phyloP scores from a whole-genome alignment of 2,888 invertebrate species.

The Drosophila melanosoma region DNA sequence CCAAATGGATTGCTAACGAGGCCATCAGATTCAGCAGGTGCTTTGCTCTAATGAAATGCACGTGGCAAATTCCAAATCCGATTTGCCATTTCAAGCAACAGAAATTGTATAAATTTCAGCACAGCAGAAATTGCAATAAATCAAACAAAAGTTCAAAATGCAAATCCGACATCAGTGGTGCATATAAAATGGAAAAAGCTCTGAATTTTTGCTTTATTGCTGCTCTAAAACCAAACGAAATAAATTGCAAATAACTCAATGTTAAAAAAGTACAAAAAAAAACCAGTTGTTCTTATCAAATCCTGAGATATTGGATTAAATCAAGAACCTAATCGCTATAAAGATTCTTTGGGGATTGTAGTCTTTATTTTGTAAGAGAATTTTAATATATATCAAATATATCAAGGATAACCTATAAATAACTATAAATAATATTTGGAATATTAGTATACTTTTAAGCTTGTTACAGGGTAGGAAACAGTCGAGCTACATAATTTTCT shows the following conservation, averaged over 20 bases:
- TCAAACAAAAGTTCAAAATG: constrained; percentile 68
- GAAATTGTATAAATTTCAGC: constrained; percentile 54
- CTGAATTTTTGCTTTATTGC: neutral
- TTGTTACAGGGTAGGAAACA: neutral
- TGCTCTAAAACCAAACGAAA: neutral
- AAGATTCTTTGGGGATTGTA: neutral
- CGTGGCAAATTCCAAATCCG: constrained; percentile 13
- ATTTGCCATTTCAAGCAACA: constrained; percentile 23
- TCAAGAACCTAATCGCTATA: neutral
- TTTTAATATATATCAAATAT: neutral
- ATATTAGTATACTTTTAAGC: neutral
- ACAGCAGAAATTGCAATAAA: constrained; percentile 68
- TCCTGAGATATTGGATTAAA: neutral
- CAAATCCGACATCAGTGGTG: constrained; percentile 51
- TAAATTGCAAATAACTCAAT: neutral
- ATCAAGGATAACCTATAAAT: neutral
- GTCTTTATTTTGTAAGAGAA: neutral
- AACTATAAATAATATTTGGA: neutral
- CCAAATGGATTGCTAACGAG: constrained; percentile 40
- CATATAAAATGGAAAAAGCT: constrained; percentile 21
- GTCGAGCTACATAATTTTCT: neutral
- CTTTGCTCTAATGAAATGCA: constrained; percentile 51
- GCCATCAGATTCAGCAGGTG: constrained; percentile 35
- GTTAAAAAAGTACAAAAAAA: neutral
- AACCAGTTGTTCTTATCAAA: neutral